These are phyloP conservation scores for Xanthia togata DNA, from an alignment of 2,888 invertebrate species.

Conservation along the genomic window DNA sequence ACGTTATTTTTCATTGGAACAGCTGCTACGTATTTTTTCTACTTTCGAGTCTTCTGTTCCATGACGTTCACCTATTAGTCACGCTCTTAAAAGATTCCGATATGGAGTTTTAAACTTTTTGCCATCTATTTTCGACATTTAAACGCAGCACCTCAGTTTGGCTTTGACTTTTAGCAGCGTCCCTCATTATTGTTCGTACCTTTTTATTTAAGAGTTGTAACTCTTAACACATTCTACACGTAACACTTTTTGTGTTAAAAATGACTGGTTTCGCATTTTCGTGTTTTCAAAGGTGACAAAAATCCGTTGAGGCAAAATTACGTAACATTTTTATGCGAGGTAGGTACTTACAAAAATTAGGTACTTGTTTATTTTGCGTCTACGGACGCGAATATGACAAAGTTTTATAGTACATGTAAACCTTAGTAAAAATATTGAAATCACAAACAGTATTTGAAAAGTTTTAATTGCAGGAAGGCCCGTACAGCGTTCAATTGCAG, in stretches of 20 bases:
- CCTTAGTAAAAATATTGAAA: conserved; percentile 5
- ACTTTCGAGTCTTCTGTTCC: conserved; percentile 85
- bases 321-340: conserved; percentile 17
- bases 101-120: conserved; percentile 80
- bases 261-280: conserved; percentile 40
- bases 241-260: conserved; percentile 59
- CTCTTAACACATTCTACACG: conserved; percentile 53
- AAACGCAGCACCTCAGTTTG: conserved; percentile 68
- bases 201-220: conserved; percentile 65
- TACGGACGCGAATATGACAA: background rate
- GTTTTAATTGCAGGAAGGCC: conserved; percentile 26
- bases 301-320: conserved; percentile 31
- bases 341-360: conserved; percentile 31
- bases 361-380: conserved; percentile 7
- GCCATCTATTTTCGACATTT: conserved; percentile 73
- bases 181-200: conserved; percentile 66
- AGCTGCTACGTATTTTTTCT: conserved; percentile 87
- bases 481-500: conserved; percentile 7
- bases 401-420: background rate
- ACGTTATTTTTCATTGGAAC: conserved; percentile 88
- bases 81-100: conserved; percentile 82
- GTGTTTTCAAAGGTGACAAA: conserved; percentile 46
- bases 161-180: conserved; percentile 68
- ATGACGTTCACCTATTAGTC: conserved; percentile 87
- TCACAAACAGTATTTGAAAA: background rate